Conservation (phyloP, 2,888 invertebrate genomes). For the Chrysodeixis includens region DNA sequence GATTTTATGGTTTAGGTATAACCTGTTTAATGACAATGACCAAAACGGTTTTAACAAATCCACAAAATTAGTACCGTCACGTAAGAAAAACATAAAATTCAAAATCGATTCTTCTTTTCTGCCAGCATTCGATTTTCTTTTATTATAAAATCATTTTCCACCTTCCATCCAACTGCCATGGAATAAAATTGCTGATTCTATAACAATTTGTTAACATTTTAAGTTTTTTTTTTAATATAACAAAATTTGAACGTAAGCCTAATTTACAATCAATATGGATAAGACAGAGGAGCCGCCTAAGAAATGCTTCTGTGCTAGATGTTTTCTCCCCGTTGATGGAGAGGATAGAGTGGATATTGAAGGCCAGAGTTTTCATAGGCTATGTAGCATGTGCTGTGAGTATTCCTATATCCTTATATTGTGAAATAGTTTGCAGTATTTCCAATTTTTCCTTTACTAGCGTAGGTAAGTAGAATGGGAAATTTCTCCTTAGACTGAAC, state of each 20-base stretch:
- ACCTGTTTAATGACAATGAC: neutral
- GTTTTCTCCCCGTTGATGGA: constrained; percentile 77
- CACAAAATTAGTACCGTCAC: constrained; percentile 27
- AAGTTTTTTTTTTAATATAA: constrained; percentile 39
- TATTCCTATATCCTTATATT: constrained; percentile 47
- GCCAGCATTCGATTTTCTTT: constrained; percentile 47
- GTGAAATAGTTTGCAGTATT: too few species aligned
- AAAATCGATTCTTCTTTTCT: constrained; percentile 56
- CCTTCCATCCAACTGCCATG: constrained; percentile 70
- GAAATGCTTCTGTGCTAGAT: constrained; percentile 83
- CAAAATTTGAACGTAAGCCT: constrained; percentile 62
- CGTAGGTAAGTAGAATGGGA: too few species aligned
- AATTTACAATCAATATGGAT: constrained; percentile 66
- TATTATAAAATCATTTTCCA: constrained; percentile 68
- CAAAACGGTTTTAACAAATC: constrained; percentile 7
- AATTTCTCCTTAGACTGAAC: too few species aligned
- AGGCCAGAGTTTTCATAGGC: constrained; percentile 80
- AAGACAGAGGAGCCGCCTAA: constrained; percentile 74
- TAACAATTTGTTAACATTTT: constrained; percentile 38
- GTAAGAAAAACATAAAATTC: constrained; percentile 43
- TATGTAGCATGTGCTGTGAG: constrained; percentile 85
- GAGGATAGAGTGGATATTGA: constrained; percentile 80
- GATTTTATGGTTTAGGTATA: neutral
- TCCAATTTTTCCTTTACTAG: too few species aligned
- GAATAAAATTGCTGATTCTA: constrained; percentile 71